Conservation (phyloP, 2,113 vertebrate species). For the Siniperca chuatsi region DNA sequence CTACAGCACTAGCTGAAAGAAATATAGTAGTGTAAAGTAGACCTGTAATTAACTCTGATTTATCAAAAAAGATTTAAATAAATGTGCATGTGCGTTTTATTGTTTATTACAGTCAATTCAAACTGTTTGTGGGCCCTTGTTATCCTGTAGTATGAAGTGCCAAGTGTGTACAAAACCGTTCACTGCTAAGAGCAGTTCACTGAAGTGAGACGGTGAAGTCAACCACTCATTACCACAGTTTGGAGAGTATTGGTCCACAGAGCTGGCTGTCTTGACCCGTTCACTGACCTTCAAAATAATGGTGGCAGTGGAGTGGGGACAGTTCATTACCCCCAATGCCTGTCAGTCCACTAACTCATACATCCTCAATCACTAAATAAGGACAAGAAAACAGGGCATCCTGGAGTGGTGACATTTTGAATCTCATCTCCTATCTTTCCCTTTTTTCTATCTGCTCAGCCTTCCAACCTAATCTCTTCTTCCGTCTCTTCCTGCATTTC, state of each 20-base stretch:
- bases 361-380: conserved; percentile 62
- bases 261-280: conserved; percentile 53
- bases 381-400: conserved; percentile 48
- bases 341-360: conserved; percentile 50
- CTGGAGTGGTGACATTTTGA: neutral
- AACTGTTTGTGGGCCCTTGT: neutral
- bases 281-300: conserved; percentile 71
- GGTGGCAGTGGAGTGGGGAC: conserved; percentile 50
- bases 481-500: neutral
- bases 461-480: conserved; percentile 28
- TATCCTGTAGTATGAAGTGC: conserved; percentile 23
- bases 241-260: conserved; percentile 35
- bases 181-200: conserved; percentile 33
- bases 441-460: neutral
- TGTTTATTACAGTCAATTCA: conserved; percentile 4
- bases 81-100: neutral
- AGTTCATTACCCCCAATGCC: conserved; percentile 68
- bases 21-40: neutral
- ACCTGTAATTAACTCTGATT: neutral
- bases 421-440: conserved; percentile 14
- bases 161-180: conserved; percentile 16
- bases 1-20: neutral
- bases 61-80: neutral
- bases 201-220: conserved; percentile 49
- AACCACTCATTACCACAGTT: conserved; percentile 61